Base-by-base conservation (phyloP, 2,113 vertebrate species). In the Holacanthus passer region DNA sequence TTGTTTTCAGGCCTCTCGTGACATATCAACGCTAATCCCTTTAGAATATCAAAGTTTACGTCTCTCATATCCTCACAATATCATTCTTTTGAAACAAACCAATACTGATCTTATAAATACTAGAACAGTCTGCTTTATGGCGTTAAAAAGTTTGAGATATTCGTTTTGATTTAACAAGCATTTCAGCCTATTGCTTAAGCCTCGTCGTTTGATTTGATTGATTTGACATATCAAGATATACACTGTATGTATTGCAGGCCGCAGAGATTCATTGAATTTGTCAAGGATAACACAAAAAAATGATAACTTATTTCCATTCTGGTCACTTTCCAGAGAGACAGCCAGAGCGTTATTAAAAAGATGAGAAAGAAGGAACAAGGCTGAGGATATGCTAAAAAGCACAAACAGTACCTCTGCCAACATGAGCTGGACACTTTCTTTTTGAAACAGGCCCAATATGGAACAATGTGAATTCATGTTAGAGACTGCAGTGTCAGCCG, bases 31-130 rank as follows among this genome's bases (percentile, higher is more conserved):
- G 16, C 17, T 69, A 32, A 68, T 72, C 29, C 64, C 14, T 64
- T 85, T 48, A 72, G 24, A 73, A 66, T 75, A 81, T 87, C 56
- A 84, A 78, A 64, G 64, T 52, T 55, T 53, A 27, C 24, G 29
- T 73, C 13, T 73, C 55, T 70, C 22, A 52, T 27, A 66, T 62
- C 17, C 14, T 6, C 35, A 72, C 77, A 69, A 0, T 32, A 62
- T 65, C 29, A 67, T 20, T 66, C 5, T 43, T 45, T 58, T 64
- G 43, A 37, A 53, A 73, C 74, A 68, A 76, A 69, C 20, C 41
- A 43, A 45, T 24, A 39, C 52, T 2, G 43, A 71, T 65, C 6
- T 32, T 31, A 74, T 5, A 65, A 39, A 77, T 55, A n/a, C 32
- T 17, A 31, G 8, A 2, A 22, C 16, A 29, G 43, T 39, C 13